A percentile compares a stretch with the other conserved stretches of the same genome.
These are phyloP conservation scores for Hypotaenidia philippensis DNA, from an alignment of 2,797 vertebrate genomes.

Conservation along the genomic window DNA sequence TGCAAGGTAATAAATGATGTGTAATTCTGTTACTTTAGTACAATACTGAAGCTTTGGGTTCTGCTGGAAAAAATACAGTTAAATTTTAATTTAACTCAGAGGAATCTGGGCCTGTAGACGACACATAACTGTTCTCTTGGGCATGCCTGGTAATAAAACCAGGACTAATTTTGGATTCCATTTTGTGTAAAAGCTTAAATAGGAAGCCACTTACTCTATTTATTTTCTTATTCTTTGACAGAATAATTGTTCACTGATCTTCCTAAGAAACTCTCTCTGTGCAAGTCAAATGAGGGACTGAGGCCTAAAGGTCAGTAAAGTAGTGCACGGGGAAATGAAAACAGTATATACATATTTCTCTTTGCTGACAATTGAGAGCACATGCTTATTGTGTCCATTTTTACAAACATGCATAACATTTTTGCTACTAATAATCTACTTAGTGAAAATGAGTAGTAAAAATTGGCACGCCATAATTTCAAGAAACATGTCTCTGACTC, in stretches of 20 bases:
- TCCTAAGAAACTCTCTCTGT: background rate
- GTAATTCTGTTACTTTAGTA: background rate
- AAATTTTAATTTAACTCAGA: conserved; percentile 17
- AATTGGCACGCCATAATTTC: background rate
- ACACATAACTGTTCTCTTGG: background rate
- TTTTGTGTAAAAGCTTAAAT: conserved; percentile 29
- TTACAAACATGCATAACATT: background rate
- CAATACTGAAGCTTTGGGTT: background rate
- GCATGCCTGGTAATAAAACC: background rate
- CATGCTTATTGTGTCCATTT: background rate
- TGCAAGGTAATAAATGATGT: background rate
- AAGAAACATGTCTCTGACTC: background rate
- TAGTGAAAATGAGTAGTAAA: conserved; percentile 21
- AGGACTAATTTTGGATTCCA: background rate
- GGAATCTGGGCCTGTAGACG: background rate
- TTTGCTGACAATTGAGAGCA: background rate
- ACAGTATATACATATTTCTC: background rate
- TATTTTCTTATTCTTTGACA: conserved; percentile 23
- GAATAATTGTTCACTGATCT: conserved; percentile 4
- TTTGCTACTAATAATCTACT: conserved; percentile 7
- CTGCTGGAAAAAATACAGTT: background rate
- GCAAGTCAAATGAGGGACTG: background rate
- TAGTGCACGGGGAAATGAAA: background rate
- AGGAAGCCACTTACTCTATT: background rate
- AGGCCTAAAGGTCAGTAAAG: background rate